Percentiles rank a stretch among this genome's conserved stretches.
These are phyloP conservation scores for Potorous gilbertii DNA, from an alignment of 2,797 vertebrate species.

Conservation along the genomic window DNA sequence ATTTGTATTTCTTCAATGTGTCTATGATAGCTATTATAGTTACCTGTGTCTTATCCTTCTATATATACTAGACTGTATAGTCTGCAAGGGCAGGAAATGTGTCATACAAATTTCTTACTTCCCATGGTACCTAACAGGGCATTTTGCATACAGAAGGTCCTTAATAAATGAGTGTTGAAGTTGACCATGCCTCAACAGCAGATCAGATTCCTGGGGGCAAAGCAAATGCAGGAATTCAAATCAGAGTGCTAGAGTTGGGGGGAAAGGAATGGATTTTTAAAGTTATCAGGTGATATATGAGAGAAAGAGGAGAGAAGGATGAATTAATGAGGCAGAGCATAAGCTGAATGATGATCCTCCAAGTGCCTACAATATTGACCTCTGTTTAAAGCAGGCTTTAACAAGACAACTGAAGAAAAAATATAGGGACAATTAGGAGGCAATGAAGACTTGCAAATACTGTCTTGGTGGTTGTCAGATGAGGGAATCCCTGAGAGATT, in stretches of 20 bases:
- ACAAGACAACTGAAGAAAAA: no score
- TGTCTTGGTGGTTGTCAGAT: rapidly evolving
- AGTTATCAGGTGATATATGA: background rate
- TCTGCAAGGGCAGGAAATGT: background rate
- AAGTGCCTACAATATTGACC: background rate
- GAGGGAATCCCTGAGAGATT: background rate
- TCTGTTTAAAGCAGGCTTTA: background rate
- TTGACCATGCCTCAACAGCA: background rate
- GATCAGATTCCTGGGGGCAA: background rate
- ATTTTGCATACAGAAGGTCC: background rate
- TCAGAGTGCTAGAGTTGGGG: background rate
- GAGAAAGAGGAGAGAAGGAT: background rate
- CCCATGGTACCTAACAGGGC: background rate
- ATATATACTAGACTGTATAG: background rate
- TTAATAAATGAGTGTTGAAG: background rate
- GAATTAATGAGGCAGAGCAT: background rate
- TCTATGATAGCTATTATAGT: background rate
- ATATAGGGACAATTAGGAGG: background rate
- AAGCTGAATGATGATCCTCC: background rate
- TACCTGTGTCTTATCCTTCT: background rate
- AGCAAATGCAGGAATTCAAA: background rate
- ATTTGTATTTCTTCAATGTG: background rate
- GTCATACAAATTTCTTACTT: background rate
- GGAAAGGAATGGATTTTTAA: background rate
- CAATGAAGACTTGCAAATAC: background rate